These are phyloP conservation scores for Latrodectus elegans DNA, from an alignment of 2,888 invertebrate genomes.

Conservation along the genomic window DNA sequence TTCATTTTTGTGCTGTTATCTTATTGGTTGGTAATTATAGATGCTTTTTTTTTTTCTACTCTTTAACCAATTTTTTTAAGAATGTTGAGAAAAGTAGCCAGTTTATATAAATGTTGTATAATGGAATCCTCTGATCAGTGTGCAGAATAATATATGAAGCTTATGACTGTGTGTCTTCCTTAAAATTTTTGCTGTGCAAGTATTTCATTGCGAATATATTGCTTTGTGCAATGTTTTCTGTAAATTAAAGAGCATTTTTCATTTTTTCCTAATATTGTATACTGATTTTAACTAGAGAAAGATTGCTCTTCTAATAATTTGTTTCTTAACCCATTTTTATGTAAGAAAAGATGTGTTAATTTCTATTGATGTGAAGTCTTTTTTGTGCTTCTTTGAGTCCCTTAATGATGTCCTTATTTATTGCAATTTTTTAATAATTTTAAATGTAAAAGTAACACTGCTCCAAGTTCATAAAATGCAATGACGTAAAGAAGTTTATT, in stretches of 20 bases:
- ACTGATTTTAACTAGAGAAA: neutral
- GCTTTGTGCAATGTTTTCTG: neutral
- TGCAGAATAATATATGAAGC: slow-evolving; percentile 4
- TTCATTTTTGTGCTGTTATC: neutral
- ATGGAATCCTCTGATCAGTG: neutral
- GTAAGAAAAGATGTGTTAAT: neutral
- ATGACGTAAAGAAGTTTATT: too few species aligned
- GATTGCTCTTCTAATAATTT: neutral
- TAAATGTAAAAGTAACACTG: too few species aligned
- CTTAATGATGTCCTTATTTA: neutral
- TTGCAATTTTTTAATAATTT: too few species aligned
- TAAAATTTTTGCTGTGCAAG: neutral
- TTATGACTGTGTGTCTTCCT: slow-evolving; percentile 18
- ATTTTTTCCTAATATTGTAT: neutral
- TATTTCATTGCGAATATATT: neutral
- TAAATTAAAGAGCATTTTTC: neutral
- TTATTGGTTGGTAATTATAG: slow-evolving; percentile 15
- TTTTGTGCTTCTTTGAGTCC: neutral
- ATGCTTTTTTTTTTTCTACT: slow-evolving; percentile 1
- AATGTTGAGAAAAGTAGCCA: slow-evolving; percentile 20
- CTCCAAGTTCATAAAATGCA: too few species aligned
- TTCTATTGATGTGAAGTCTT: too few species aligned
- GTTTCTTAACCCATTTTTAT: neutral
- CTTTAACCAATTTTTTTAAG: neutral
- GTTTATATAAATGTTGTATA: slow-evolving; percentile 20